Evolutionary conservation across 1,140 invertebrate genomes (phyloP).

Genomic region (Diachasmimorpha longicaudata): DNA sequence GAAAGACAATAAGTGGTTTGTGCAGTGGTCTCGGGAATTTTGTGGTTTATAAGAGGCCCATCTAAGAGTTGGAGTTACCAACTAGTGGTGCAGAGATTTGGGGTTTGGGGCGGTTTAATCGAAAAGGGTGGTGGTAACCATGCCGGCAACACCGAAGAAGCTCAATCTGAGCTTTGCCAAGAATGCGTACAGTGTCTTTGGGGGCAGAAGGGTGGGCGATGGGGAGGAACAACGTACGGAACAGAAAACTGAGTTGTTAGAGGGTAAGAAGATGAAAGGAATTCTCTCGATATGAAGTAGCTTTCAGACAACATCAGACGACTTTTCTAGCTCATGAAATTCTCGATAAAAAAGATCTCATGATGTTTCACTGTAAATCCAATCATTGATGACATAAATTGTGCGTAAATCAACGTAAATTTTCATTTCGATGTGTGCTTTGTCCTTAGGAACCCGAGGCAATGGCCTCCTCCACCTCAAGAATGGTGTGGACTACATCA

Average conservation of each 20-base stretch:
- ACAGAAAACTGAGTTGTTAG: constrained; percentile 59
- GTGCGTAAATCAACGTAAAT: too few relatives aligned
- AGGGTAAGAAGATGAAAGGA: constrained; percentile 48
- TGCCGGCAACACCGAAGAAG: constrained; percentile 59
- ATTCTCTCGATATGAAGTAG: background rate
- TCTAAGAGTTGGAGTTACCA: background rate
- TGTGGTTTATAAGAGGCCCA: constrained; percentile 12
- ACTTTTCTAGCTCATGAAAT: too few relatives aligned
- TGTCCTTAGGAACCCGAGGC: constrained; percentile 50
- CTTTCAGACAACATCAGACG: too few relatives aligned
- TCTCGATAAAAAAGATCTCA: too few relatives aligned
- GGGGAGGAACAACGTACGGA: constrained; percentile 52
- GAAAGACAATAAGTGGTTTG: constrained; percentile 23
- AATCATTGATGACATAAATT: too few relatives aligned
- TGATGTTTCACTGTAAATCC: too few relatives aligned
- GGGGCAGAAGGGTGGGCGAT: constrained; percentile 39
- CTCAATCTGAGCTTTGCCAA: constrained; percentile 57
- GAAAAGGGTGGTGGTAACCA: constrained; percentile 28
- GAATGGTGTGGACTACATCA: constrained; percentile 66
- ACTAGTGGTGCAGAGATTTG: background rate
- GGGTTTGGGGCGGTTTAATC: background rate
- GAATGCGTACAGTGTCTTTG: constrained; percentile 60
- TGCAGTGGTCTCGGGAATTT: background rate
- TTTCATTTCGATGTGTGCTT: background rate
- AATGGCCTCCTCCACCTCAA: constrained; percentile 56